Evolutionary conservation across 1,140 invertebrate genomes (phyloP).

Genomic region (Zophobas morio): DNA sequence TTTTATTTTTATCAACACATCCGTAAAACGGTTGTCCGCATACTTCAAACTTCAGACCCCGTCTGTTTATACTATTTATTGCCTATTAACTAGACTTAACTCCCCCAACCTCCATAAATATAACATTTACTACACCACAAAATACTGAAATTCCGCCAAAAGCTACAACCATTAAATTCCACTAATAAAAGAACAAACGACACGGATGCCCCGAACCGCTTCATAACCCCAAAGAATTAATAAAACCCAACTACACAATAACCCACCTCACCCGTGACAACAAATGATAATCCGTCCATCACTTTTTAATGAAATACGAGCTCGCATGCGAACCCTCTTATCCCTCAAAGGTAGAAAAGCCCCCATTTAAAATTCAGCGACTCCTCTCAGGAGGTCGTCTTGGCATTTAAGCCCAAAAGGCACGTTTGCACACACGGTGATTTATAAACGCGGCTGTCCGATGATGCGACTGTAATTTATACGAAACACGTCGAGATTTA

Average conservation of each 20-base stretch:
- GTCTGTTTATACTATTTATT: slow-evolving; percentile 7
- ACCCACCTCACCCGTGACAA: background rate
- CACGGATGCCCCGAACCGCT: no score
- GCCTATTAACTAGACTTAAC: slow-evolving; percentile 3
- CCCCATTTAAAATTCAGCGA: slow-evolving; percentile 14
- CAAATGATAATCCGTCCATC: background rate
- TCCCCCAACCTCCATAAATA: slow-evolving; percentile 12
- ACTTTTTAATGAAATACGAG: background rate
- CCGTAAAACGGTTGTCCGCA: no score
- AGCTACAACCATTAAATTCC: no score
- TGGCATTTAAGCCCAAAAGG: slow-evolving; percentile 3
- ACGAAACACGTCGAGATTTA: slow-evolving; percentile 7
- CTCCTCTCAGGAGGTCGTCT: slow-evolving; percentile 10
- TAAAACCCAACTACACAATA: no score
- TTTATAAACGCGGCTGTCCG: slow-evolving; percentile 4
- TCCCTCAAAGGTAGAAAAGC: slow-evolving; percentile 4
- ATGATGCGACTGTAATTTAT: slow-evolving; percentile 18
- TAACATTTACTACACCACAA: slow-evolving; percentile 4
- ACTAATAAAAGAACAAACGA: no score
- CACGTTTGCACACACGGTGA: slow-evolving; percentile 7
- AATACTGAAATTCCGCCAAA: background rate
- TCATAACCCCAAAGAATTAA: no score
- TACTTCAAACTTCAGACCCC: background rate
- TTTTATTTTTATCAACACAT: no score
- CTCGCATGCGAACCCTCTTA: background rate